Evolutionary conservation across 2,113 vertebrate genomes (phyloP), one percentile per base, ranked within the genome.

Genomic region (Uropsilus gracilis): DNA sequence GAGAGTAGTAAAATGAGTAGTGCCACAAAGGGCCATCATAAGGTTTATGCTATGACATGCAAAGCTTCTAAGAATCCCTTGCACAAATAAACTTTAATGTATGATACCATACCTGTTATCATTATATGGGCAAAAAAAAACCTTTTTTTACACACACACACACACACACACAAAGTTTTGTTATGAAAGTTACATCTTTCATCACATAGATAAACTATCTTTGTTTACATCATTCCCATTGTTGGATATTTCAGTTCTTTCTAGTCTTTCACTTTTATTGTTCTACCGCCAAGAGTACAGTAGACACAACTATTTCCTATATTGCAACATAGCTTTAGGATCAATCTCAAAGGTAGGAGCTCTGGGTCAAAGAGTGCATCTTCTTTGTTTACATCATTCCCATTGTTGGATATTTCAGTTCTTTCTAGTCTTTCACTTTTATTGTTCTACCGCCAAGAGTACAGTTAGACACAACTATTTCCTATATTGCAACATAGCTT

Each of bases 401-500:
- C 57, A 82, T 6, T 11, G 3, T 57, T 69, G 50, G 53, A 86
- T 59, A 87, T 66, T 72, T 63, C 48, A 10, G 18, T 22, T 75
- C 2, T 48, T 90, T 95, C 53, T 37, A 61, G 59, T 81, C 17
- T 69, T 91, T 85, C 61, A 88, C 28, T 57, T 63, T 85, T 86
- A 61, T 18, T 77, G 11, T 57, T 55, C 18, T n/a, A 24, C 18
- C 46, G 30, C 55, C 53, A 53, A 59, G 17, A 90, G 75, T 88
- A 77, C 20, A 69, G 42, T 69, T n/a, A 84, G 85, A 89, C 57
- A 39, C 28, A 44, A 10, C 61, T 89, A 6, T 68, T 92, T 86
- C 44, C n/a, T 48, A 20, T 8, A 46, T 22, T 78, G 2, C 3
- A 91, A 68, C 20, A 20, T 42, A 76, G 30, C 28, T 50, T 87